Base-by-base conservation (phyloP, 2,888 invertebrate species). In the Carterocephalus palaemon region DNA sequence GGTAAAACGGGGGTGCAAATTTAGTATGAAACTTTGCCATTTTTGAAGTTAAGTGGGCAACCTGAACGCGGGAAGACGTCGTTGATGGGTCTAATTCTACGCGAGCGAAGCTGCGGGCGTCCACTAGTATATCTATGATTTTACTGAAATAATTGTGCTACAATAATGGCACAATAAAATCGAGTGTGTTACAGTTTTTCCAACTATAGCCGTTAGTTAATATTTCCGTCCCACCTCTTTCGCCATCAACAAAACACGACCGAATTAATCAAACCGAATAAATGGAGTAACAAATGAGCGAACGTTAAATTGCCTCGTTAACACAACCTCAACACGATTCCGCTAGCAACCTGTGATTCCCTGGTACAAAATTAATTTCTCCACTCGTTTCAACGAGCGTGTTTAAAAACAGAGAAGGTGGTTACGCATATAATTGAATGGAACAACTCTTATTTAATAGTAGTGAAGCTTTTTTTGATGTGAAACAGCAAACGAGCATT, bases 361-460 rank as follows among this genome's bases (percentile, higher is more conserved):
- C 20, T n/a, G 20, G 12, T 13, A 13, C 22, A 12, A 8, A 22
- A 19, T 19, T 32, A 34, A 34, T 34, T 15, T 34, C 10, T 22
- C 22, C 6, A 8, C 31, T 16, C 12, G 16, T 33, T 22, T 4
- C 33, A n/a, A 7, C 22, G 15, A 34, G 8, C n/a, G 20, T 34
- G 13, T 22, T 34, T 34, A 34, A 9, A 34, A 34, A 34, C 34
- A 20, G 22, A 34, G 20, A 13, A 34, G n/a, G 13, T 34, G 34
- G 34, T 12, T 22, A 34, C 4, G 22, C n/a, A n/a, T n/a, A n/a
- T 13, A 26, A 26, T 26, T 26, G 26, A 13, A 7, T 2, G 26
- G 13, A 26, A 26, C 26, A 12, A 13, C 12, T 13, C n/a, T 13
- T n/a, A n/a, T n/a, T n/a, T n/a, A n/a, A n/a, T n/a, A n/a, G n/a